These are phyloP conservation scores for Polia nebulosa DNA, from an alignment of 2,888 invertebrate genomes.

Conservation along the genomic window DNA sequence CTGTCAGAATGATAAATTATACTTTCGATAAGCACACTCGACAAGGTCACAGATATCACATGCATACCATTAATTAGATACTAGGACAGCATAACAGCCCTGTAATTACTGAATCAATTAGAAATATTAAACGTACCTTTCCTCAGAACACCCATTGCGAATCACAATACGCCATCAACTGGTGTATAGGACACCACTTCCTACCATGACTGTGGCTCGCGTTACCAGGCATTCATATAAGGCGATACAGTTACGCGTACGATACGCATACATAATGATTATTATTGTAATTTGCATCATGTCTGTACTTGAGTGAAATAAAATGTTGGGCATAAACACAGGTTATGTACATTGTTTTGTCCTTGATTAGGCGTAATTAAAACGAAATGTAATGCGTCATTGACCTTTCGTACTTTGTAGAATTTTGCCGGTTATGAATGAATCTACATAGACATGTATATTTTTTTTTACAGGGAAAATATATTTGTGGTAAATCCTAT, in stretches of 20 bases:
- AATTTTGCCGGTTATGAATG: slow-evolving; percentile 2
- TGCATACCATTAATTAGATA: slow-evolving; percentile 36
- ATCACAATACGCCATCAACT: slow-evolving; percentile 70
- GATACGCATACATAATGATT: slow-evolving; percentile 82
- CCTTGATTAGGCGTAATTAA: slow-evolving; percentile 54
- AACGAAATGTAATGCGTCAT: slow-evolving; percentile 42
- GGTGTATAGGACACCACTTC: slow-evolving; percentile 74
- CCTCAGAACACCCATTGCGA: slow-evolving; percentile 76
- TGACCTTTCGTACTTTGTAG: slow-evolving; percentile 38
- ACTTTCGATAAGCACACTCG: slow-evolving; percentile 48
- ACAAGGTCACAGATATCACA: slow-evolving; percentile 55
- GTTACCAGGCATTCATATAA: slow-evolving; percentile 76
- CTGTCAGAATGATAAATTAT: slow-evolving; percentile 28
- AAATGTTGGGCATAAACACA: slow-evolving; percentile 50
- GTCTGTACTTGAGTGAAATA: slow-evolving; percentile 41
- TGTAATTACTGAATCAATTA: slow-evolving; percentile 31
- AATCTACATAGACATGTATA: background rate
- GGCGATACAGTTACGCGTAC: slow-evolving; percentile 84
- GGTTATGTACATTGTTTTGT: slow-evolving; percentile 53
- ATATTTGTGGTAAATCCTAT: background rate
- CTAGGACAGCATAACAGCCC: slow-evolving; percentile 45
- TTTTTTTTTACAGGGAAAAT: background rate
- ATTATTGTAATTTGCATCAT: slow-evolving; percentile 80
- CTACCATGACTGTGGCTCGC: slow-evolving; percentile 68
- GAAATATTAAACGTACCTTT: slow-evolving; percentile 68